Base-by-base conservation (phyloP, 2,888 invertebrate species). In the Polydrusus tereticollis region DNA sequence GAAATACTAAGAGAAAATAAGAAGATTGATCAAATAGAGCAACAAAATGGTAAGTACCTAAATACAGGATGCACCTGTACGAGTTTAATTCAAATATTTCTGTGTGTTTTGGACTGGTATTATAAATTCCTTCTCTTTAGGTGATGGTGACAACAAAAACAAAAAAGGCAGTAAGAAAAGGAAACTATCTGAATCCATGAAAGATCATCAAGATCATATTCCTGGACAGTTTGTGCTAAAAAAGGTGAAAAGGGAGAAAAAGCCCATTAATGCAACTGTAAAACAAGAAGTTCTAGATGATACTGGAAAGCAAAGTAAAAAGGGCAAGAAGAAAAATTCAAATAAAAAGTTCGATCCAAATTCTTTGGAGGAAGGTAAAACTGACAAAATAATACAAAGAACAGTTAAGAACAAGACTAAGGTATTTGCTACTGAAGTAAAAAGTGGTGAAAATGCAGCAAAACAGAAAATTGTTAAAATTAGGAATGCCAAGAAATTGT, bases 1-100 rank as follows among this genome's bases (percentile, higher is more conserved):
- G 41, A 59, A 59, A 41, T 59, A 21, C 6, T 41, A 12, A 59
- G 23, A 18, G 58, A 58, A 10, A 58, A 58, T 36, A 58, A 20
- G 18, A 20, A 10, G n/a, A 7, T 58, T 58, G 38, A 58, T 58
- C 8, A 58, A 36, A 14, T n/a, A 12, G 58, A 58, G 12, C 4
- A 36, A 21, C 16, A 33, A 36, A 58, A 38, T 58, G 36, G 58
- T 58, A 38, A 38, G 58, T 38, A 58, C 16, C 26, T 26, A n/a
- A 29, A 1, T 16, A 55, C 55, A 29, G n/a, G 23, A 55, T 6
- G 21, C 23, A 50, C 1, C 12, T 50, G 26, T 21, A 14, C 10
- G n/a, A n/a, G n/a, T n/a, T n/a, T n/a, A n/a, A n/a, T n/a, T n/a
- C n/a, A n/a, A n/a, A n/a, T n/a, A n/a, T n/a, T n/a, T n/a, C n/a